A percentile compares a stretch with the other conserved stretches of the same genome.
Evolutionary conservation across 2,113 vertebrate genomes (phyloP).

Genomic region (Clarias gariepinus): DNA sequence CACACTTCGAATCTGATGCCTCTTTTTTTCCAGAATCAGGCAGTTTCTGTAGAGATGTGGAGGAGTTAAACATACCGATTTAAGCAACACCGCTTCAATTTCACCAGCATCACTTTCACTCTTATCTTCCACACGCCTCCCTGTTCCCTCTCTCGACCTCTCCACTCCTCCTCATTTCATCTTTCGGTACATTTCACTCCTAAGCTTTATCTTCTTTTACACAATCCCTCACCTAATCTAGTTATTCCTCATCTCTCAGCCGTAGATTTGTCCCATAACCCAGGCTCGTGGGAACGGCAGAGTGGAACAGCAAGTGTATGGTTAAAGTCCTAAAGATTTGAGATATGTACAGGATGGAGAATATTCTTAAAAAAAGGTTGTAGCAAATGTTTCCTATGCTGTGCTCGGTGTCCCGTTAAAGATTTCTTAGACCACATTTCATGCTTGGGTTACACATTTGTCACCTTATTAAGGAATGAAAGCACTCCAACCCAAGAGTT

Average conservation of each 20-base stretch:
- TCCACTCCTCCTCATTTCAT: neutral
- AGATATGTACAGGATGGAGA: neutral
- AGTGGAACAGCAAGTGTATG: neutral
- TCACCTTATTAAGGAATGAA: neutral
- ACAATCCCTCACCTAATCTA: neutral
- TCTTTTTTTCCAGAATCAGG: neutral
- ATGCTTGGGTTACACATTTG: neutral
- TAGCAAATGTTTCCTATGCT: neutral
- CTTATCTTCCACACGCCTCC: neutral
- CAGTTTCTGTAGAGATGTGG: neutral
- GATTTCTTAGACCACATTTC: neutral
- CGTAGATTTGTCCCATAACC: neutral
- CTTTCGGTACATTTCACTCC: neutral
- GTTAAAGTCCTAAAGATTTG: neutral
- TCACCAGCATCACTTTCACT: neutral
- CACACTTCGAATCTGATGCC: neutral
- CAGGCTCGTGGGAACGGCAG: neutral
- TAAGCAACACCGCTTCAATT: neutral
- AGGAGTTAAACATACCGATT: neutral
- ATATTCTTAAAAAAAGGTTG: neutral
- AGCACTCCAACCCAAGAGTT: neutral
- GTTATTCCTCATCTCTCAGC: neutral
- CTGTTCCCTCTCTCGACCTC: neutral
- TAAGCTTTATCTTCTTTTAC: neutral
- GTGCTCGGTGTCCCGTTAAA: neutral